phyloP scores from a whole-genome alignment of 2,888 invertebrate genomes.

The Dicranocentrus wangi region DNA sequence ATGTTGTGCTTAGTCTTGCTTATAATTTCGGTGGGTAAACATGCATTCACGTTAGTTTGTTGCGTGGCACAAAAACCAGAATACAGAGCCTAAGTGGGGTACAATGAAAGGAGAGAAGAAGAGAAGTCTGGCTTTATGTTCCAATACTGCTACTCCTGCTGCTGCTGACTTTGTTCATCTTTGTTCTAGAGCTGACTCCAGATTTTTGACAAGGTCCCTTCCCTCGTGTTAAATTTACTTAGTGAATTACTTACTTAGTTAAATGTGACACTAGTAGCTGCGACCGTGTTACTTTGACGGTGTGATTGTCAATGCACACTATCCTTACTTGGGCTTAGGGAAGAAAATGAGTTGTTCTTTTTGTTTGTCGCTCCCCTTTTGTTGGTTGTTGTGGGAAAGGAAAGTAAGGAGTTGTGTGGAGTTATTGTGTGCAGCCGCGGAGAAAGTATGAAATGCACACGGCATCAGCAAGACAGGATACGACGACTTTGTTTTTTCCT shows the following conservation, averaged over 20 bases:
- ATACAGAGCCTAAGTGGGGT: neutral
- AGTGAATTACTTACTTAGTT: no score
- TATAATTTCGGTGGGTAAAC: conserved; percentile 34
- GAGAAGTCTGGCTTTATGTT: neutral
- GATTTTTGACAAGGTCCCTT: neutral
- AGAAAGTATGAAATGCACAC: no score
- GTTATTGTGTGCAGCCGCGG: no score
- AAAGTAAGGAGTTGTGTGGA: neutral
- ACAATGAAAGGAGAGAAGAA: neutral
- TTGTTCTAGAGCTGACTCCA: neutral
- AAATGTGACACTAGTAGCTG: neutral
- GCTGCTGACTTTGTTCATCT: neutral
- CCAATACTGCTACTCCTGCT: no score
- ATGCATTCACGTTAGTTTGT: conserved; percentile 5
- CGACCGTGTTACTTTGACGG: neutral
- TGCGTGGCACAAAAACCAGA: neutral
- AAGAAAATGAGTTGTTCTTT: neutral
- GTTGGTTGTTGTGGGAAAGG: conserved; percentile 8
- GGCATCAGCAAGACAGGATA: no score
- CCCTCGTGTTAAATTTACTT: neutral
- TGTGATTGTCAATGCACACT: no score
- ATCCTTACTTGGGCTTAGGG: no score
- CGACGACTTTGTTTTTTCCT: conserved; percentile 5
- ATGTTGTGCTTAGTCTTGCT: conserved; percentile 33
- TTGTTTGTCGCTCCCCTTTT: neutral